Evolutionary conservation across 2,888 invertebrate genomes (phyloP), one percentile per base, ranked within the genome.

Genomic region (Hecatera dysodea): DNA sequence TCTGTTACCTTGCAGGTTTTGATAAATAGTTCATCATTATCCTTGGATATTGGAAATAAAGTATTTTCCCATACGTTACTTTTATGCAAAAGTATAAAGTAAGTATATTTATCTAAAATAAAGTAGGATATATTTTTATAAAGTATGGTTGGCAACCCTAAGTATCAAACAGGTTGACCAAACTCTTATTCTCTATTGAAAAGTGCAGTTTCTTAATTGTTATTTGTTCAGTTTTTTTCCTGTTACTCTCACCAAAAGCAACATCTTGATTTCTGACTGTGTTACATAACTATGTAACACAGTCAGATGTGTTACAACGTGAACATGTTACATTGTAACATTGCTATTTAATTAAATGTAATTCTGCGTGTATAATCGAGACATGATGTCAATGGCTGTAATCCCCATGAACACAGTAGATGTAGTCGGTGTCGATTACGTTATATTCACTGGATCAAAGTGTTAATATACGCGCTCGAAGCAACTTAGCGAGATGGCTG

Each of bases 391-490:
- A 55, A 72, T 78, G 70, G 56, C 65, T 78, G 78, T 84, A 82
- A 80, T 76, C 67, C 48, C 56, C 64, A 69, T 63, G 68, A 83
- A 76, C 78, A 71, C 62, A 50, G 69, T 72, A 73, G 80, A 78
- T 73, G 78, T 85, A 78, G 70, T 53, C 63, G 73, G 65, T 67
- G 74, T 78, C 72, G 78, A 83, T 84, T 80, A 83, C 76, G 82
- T 81, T 82, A 83, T 76, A 76, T 77, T 81, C 80, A 81, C 76
- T 61, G 78, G 83, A 80, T 84, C 78, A 82, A 72, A 82, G 85
- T 85, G 86, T 85, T 88, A 87, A 85, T 86, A 86, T 85, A 81
- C 74, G 74, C 81, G 75, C 81, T 84, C 80, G 77, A 73, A 74
- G 61, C 73, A 75, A 79, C 78, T 81, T 76, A 81, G 81, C 67